Conservation (phyloP, 2,888 invertebrate genomes). For the Sminthurides aquaticus region DNA sequence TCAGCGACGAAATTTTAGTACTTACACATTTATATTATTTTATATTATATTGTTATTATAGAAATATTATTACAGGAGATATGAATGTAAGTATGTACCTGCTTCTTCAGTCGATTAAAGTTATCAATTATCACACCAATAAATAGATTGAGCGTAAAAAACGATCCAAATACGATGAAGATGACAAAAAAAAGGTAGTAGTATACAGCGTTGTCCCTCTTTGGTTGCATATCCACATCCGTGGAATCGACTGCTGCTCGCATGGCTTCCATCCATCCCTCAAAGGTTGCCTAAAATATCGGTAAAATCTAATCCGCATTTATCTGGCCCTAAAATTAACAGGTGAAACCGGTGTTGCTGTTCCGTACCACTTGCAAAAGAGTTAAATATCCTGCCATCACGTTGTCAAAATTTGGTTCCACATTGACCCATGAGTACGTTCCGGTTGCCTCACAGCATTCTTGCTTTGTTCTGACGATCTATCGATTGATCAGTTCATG, state of each 20-base stretch:
- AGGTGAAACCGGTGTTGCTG: background rate
- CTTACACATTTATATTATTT: background rate
- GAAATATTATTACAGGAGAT: too few relatives aligned
- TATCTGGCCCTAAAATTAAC: too few relatives aligned
- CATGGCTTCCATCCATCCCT: conserved; percentile 99
- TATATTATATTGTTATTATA: too few relatives aligned
- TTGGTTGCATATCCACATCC: conserved; percentile 77
- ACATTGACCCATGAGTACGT: conserved; percentile 84
- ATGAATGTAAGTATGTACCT: conserved; percentile 54
- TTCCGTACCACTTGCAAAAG: conserved; percentile 81
- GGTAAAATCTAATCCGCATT: too few relatives aligned
- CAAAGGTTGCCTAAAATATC: conserved; percentile 67
- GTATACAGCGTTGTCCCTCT: conserved; percentile 76
- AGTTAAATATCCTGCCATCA: conserved; percentile 84
- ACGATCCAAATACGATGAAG: conserved; percentile 92
- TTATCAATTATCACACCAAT: conserved; percentile 98
- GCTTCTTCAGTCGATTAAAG: conserved; percentile 95
- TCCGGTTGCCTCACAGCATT: conserved; percentile 48
- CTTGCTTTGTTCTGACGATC: conserved; percentile 21
- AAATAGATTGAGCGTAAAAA: conserved; percentile 92
- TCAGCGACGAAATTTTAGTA: background rate
- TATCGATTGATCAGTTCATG: conserved; percentile 4
- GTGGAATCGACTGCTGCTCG: conserved; percentile 80
- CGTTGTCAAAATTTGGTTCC: conserved; percentile 90
- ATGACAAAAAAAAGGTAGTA: conserved; percentile 91